Conservation (phyloP, 2,888 invertebrate species). For the Cloeon dipterum region DNA sequence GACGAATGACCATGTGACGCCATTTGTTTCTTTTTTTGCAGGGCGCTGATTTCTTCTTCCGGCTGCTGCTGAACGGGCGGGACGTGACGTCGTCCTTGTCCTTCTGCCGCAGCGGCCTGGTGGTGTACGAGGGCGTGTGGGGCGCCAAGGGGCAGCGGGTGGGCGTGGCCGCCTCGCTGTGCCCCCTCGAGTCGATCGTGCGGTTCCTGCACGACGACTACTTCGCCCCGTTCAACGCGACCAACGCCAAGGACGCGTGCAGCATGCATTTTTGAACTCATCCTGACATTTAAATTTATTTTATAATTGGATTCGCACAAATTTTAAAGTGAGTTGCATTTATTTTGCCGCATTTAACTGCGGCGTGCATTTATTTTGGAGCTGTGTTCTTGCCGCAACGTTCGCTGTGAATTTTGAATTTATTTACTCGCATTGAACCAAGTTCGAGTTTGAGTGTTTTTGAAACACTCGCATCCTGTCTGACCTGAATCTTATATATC, state of each 20-base stretch:
- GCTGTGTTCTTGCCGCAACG: too few relatives aligned
- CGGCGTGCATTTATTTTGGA: too few relatives aligned
- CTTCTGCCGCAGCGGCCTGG: conserved; percentile 34
- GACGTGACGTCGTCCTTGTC: conserved; percentile 61
- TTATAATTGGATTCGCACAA: background rate
- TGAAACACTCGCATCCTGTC: too few relatives aligned
- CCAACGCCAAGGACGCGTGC: conserved; percentile 73
- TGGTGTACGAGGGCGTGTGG: background rate
- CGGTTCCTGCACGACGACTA: conserved; percentile 74
- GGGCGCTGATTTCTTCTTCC: background rate
- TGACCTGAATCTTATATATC: too few relatives aligned
- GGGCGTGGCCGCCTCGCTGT: conserved; percentile 25
- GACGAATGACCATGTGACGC: too few relatives aligned
- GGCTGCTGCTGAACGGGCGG: conserved; percentile 35
- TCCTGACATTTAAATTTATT: too few relatives aligned
- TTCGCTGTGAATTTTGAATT: background rate
- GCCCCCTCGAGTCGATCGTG: conserved; percentile 70
- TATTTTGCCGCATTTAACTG: background rate
- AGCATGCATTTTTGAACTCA: conserved; percentile 7
- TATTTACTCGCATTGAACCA: too few relatives aligned
- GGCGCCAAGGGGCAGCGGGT: too few relatives aligned
- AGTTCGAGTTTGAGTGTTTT: too few relatives aligned
- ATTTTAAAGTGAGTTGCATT: too few relatives aligned
- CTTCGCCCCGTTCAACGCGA: conserved; percentile 59
- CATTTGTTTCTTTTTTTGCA: background rate